Base-by-base conservation (phyloP, 2,888 invertebrate genomes). In the Aleiodes leptofemur region DNA sequence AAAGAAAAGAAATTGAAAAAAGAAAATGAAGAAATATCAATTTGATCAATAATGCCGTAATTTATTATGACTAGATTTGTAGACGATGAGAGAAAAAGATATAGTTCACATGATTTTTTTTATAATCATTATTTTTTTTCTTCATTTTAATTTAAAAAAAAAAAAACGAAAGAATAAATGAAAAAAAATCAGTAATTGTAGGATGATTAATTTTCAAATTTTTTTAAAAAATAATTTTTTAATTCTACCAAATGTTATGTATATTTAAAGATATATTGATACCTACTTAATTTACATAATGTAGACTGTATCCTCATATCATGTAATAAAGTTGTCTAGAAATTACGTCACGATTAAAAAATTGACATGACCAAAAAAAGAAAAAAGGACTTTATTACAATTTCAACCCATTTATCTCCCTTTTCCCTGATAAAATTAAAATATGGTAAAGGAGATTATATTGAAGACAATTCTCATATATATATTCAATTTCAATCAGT, bases 301-400 rank as follows among this genome's bases (percentile, higher is more conserved):
- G 86, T 87, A 87, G 87, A 82, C 84, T 87, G 86, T 87, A 87
- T 85, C 87, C 86, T 87, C 85, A 86, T 84, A 86, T 82, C 82
- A 82, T 86, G 86, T 86, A 87, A 87, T 86, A 87, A 88, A 87
- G 86, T 85, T 87, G 86, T 86, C 84, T 86, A 87, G 86, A 86
- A 86, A 86, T 86, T 82, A 78, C 72, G 71, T 79, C 76, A 75
- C 61, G 74, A 78, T 72, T 68, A 68, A 51, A 68, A 68, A 68
- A 68, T 31, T 51, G 11, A 64, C 64, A 64, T 48, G 64, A 64
- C 64, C 64, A 64, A 64, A 64, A 64, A 13, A 55, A 64, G 23
- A 29, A 11, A 34, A 34, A 6, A 34, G 4, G 4, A 4, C 34
- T 9, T 64, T 4, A 48, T 64, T 64, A 23, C 0, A 23, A 8